A percentile compares a stretch with the other conserved stretches of the same genome.
Conservation (phyloP, 2,113 vertebrate species). For the Callaeas wilsoni region DNA sequence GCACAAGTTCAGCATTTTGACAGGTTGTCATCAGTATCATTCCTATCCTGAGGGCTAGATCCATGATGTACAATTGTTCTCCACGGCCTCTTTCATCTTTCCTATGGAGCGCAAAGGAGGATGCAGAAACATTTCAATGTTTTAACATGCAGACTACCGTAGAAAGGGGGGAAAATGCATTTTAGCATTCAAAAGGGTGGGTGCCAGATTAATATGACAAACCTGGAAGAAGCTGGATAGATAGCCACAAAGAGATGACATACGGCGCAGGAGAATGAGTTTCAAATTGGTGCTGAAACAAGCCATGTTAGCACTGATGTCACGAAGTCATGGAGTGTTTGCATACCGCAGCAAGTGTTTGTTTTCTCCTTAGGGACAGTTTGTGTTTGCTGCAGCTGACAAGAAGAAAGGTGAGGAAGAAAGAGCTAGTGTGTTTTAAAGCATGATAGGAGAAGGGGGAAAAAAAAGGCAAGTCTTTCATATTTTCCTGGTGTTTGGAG, state of each 20-base stretch:
- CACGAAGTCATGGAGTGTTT: slow-evolving; percentile 6
- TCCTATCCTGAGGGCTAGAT: slow-evolving; percentile 38
- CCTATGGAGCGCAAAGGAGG: neutral
- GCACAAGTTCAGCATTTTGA: neutral
- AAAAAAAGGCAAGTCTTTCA: neutral
- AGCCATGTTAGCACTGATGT: neutral
- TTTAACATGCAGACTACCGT: neutral
- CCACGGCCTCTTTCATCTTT: slow-evolving; percentile 18
- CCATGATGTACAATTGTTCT: neutral
- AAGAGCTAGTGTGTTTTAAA: neutral
- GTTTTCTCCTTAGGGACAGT: slow-evolving; percentile 35
- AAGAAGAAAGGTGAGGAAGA: slow-evolving; percentile 32
- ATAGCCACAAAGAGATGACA: neutral
- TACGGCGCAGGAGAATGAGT: neutral
- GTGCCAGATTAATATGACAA: neutral
- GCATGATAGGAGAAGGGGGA: neutral
- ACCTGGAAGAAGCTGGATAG: neutral
- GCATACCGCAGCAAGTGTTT: slow-evolving; percentile 33
- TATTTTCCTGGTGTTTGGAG: neutral
- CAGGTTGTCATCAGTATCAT: slow-evolving; percentile 21
- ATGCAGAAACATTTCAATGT: neutral
- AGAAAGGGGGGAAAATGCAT: neutral
- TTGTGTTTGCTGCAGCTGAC: slow-evolving; percentile 29
- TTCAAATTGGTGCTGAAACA: slow-evolving; percentile 26
- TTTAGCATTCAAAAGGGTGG: neutral